Evolutionary conservation across 1,140 invertebrate genomes (phyloP), one percentile per base, ranked within the genome.

Genomic region (Steinernema feltiae): DNA sequence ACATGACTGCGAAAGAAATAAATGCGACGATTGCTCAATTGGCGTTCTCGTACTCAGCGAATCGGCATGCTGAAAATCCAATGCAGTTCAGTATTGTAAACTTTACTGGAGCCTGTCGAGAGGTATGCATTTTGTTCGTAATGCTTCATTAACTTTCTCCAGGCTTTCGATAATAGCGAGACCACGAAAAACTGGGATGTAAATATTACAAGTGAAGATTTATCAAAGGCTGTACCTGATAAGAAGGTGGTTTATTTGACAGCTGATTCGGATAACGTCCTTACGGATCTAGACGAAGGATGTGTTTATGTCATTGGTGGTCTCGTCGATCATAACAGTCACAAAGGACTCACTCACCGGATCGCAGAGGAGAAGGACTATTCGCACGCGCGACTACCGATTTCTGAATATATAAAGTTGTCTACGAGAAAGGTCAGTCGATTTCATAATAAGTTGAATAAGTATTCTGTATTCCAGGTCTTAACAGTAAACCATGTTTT

Each of bases 401-500:
- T 99, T 82, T 91, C 91, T 81, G 91, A 95, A 87, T 94, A 92
- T 89, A 90, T 99, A 30, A 90, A 92, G 82, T 93, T 98, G 92
- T 94, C 94, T 88, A 92, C 93, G 3, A 90, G 95, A 83, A 94
- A 94, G 89, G 94, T 84, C 32, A 69, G 35, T 1, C 29, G 32
- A 21, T 15, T 29, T 24, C 30, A 70, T 46, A 17, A 2, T 24
- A 29, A 2, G 15, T 18, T 27, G 32, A 29, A 35, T 41, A 71
- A 21, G 63, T 24, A 31, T 46, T 27, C 18, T 30, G 70, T 1
- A 46, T 78, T 76, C 48, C 53, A 86, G 83, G 85, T 98, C 48
- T 90, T 99, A 35, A 94, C 95, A 30, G 92, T 98, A 76, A 94
- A 97, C 89, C 96, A 99, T 89, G 94, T 98, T 18, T 98, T 95